Percentiles rank a stretch among this genome's conserved stretches.
Conservation (phyloP, 2,888 invertebrate genomes). For the Ectobius pallidus region DNA sequence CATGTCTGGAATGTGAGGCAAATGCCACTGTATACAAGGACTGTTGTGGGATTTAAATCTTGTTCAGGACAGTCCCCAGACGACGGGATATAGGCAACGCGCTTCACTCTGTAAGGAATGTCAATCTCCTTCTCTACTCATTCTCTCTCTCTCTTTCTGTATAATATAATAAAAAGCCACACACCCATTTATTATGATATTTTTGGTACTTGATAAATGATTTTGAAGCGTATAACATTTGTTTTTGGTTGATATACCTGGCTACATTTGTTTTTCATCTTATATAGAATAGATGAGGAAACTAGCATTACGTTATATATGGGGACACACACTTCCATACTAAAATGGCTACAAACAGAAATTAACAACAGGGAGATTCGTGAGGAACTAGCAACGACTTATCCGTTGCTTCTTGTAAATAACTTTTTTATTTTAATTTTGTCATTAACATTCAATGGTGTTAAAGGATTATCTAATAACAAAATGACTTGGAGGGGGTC, state of each 20-base stretch:
- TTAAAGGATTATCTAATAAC: slow-evolving; percentile 20
- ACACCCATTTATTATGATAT: slow-evolving; percentile 26
- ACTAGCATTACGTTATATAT: slow-evolving; percentile 13
- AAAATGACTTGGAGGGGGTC: slow-evolving; percentile 23
- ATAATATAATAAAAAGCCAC: slow-evolving; percentile 29
- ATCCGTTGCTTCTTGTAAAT: not conserved
- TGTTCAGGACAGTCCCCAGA: too few species aligned
- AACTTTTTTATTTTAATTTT: too few species aligned
- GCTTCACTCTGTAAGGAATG: slow-evolving; percentile 28
- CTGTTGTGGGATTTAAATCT: too few species aligned
- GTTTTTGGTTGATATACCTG: slow-evolving; percentile 27
- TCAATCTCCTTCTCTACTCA: not conserved
- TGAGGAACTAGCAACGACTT: slow-evolving; percentile 25
- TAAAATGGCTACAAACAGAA: slow-evolving; percentile 15
- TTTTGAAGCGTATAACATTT: slow-evolving; percentile 28
- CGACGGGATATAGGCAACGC: slow-evolving; percentile 18
- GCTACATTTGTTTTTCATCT: slow-evolving; percentile 13
- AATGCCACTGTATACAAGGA: too few species aligned
- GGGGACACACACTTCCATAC: slow-evolving; percentile 18
- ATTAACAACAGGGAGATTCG: slow-evolving; percentile 11
- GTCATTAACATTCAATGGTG: slow-evolving; percentile 15
- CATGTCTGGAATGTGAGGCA: too few species aligned
- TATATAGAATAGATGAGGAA: not conserved
- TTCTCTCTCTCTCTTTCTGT: slow-evolving; percentile 10
- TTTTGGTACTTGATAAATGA: slow-evolving; percentile 29